Percentiles rank a stretch among this genome's conserved stretches.
Evolutionary conservation across 2,797 vertebrate genomes (phyloP).

Genomic region (Siniperca obscura): DNA sequence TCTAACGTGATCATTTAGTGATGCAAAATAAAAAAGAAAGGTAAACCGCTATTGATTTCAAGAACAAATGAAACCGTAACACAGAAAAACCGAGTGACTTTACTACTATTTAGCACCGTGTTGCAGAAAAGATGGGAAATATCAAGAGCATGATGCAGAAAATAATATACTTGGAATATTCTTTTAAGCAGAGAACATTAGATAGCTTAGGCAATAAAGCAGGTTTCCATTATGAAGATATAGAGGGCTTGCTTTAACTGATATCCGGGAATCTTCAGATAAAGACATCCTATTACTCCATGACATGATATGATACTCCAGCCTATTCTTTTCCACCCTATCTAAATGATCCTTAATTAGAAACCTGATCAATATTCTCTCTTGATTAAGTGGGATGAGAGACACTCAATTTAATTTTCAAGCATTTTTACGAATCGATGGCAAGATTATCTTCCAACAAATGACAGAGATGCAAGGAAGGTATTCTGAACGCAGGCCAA

Average conservation of each 20-base stretch:
- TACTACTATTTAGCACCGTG: background rate
- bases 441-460: conserved; percentile 94
- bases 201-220: conserved; percentile 45
- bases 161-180: conserved; percentile 46
- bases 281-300: conserved; percentile 84
- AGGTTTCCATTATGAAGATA: conserved; percentile 72
- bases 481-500: conserved; percentile 89
- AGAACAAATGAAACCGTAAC: background rate
- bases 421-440: conserved; percentile 97
- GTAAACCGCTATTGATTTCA: background rate
- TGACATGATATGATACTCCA: conserved; percentile 82
- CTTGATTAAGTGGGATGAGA: conserved; percentile 92
- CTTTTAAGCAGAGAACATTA: conserved; percentile 53
- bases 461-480: conserved; percentile 91
- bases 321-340: conserved; percentile 81
- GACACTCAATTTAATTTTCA: conserved; percentile 95
- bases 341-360: conserved; percentile 88
- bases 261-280: conserved; percentile 83
- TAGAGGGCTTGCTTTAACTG: conserved; percentile 63
- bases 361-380: conserved; percentile 88
- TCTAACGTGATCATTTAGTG: background rate
- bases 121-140: background rate
- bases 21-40: background rate
- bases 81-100: background rate
- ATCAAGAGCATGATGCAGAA: background rate